A percentile compares a stretch with the other conserved stretches of the same genome.
Evolutionary conservation across 2,113 vertebrate species (phyloP).

Genomic region (Rhadina sibilatrix): DNA sequence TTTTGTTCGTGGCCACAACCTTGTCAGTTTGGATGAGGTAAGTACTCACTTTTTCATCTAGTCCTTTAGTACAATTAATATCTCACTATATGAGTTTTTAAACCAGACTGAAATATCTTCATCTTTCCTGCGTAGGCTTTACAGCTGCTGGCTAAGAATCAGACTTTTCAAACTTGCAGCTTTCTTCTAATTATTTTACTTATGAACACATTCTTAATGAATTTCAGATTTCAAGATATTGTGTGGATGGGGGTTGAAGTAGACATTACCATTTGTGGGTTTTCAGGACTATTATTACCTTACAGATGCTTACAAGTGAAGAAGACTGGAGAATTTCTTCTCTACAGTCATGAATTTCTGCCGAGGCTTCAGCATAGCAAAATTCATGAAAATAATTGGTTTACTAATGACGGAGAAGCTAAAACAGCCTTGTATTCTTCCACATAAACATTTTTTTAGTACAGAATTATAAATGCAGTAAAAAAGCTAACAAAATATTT

Average conservation of each 20-base stretch:
- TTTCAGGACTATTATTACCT: background rate
- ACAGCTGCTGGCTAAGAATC: background rate
- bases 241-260: background rate
- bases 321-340: background rate
- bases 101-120: background rate
- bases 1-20: background rate
- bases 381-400: background rate
- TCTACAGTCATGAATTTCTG: background rate
- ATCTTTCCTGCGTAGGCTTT: background rate
- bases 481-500: background rate
- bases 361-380: background rate
- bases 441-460: background rate
- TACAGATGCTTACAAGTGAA: background rate
- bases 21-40: background rate
- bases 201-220: background rate
- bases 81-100: background rate
- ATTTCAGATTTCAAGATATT: background rate
- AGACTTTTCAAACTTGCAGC: background rate
- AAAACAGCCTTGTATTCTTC: background rate
- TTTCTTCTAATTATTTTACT: background rate
- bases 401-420: background rate
- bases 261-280: background rate
- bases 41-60: background rate
- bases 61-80: background rate
- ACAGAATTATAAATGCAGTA: background rate